Evolutionary conservation across 2,113 vertebrate species (phyloP).

Genomic region (Turdus rufiventris): DNA sequence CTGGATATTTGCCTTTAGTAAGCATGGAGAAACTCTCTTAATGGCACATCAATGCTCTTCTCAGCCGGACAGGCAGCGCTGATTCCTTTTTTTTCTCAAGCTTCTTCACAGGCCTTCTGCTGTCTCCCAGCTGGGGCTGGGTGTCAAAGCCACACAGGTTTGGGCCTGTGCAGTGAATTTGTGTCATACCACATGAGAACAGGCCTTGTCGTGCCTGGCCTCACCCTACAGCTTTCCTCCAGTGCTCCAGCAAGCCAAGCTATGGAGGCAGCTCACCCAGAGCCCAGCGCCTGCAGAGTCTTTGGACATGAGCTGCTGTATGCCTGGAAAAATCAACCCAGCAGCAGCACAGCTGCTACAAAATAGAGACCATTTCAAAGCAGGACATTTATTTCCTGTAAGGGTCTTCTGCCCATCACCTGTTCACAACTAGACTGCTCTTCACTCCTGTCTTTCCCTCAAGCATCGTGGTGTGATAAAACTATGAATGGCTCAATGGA

Average conservation of each 20-base stretch:
- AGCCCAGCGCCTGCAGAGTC: background rate
- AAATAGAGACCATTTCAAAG: background rate
- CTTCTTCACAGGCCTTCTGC: background rate
- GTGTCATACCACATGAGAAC: background rate
- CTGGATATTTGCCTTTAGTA: background rate
- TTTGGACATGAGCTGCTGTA: accelerated
- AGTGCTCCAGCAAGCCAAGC: background rate
- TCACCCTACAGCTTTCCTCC: background rate
- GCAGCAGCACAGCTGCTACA: background rate
- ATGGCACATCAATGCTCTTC: background rate
- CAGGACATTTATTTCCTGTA: background rate
- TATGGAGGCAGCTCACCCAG: background rate
- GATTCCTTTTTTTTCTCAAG: background rate
- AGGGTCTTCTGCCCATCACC: background rate
- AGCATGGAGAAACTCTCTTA: accelerated
- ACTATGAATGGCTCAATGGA: background rate
- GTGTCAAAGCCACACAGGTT: background rate
- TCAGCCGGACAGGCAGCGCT: background rate
- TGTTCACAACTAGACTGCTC: background rate
- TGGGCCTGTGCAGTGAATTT: background rate
- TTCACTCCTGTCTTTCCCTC: background rate
- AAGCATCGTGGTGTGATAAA: accelerated
- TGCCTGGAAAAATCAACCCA: background rate
- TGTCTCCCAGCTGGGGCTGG: background rate
- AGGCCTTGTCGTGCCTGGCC: constrained; percentile 5